Conservation (phyloP, 2,113 vertebrate genomes). For the Hypomesus transpacificus region DNA sequence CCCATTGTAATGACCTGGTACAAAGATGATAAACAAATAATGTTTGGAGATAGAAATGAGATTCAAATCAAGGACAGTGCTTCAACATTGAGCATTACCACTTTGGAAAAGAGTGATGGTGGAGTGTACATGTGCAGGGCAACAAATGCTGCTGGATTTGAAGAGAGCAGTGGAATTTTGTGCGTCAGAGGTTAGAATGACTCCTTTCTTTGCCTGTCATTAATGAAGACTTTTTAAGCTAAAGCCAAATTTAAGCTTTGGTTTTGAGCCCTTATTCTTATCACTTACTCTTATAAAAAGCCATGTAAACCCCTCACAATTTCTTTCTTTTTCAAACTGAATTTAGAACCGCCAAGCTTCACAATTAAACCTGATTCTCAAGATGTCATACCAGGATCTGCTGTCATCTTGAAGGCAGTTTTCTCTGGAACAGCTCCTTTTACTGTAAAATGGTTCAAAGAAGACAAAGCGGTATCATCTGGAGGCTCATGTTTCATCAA, state of each 20-base stretch:
- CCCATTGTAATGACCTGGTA: slow-evolving; percentile 88
- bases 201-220: neutral
- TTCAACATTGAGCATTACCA: slow-evolving; percentile 77
- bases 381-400: slow-evolving; percentile 78
- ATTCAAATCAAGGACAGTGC: slow-evolving; percentile 81
- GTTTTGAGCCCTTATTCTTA: too few species aligned
- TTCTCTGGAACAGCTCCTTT: slow-evolving; percentile 87
- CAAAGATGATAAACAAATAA: slow-evolving; percentile 81
- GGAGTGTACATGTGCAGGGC: slow-evolving; percentile 87
- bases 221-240: neutral
- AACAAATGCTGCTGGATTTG: slow-evolving; percentile 84
- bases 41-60: slow-evolving; percentile 72
- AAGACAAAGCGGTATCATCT: slow-evolving; percentile 82
- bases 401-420: slow-evolving; percentile 77
- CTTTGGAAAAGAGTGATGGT: slow-evolving; percentile 75
- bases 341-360: slow-evolving; percentile 89
- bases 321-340: slow-evolving; percentile 62
- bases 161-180: slow-evolving; percentile 82
- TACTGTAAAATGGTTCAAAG: slow-evolving; percentile 87
- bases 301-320: slow-evolving; percentile 19
- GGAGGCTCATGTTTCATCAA: slow-evolving; percentile 85
- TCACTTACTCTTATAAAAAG: neutral
- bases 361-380: slow-evolving; percentile 77
- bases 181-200: slow-evolving; percentile 86
- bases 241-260: neutral